Evolutionary conservation across 2,888 invertebrate genomes (phyloP).

Genomic region (Helobdella robusta): DNA sequence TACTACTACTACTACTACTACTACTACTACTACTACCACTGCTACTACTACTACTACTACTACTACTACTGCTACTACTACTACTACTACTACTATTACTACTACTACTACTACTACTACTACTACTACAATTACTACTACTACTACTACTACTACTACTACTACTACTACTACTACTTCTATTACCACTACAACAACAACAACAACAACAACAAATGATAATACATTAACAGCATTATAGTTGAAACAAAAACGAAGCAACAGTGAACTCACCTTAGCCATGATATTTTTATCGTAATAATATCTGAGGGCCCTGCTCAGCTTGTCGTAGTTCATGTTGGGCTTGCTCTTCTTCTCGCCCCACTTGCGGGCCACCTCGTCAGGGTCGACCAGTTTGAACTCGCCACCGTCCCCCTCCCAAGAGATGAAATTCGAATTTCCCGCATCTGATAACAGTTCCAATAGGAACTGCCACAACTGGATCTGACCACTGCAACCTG

Average conservation of each 20-base stretch:
- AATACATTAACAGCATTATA: too few species aligned
- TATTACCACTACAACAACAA: too few species aligned
- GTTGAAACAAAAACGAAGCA: too few species aligned
- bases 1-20: conserved; percentile 4
- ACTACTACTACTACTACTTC: not conserved
- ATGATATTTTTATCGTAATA: conserved; percentile 97
- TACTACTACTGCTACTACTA: conserved; percentile 2
- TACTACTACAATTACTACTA: too few species aligned
- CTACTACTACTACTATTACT: not conserved
- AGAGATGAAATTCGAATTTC: conserved; percentile 78
- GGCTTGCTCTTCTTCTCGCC: conserved; percentile 33
- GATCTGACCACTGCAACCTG: conserved; percentile 67
- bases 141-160: not conserved
- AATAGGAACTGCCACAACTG: conserved; percentile 97
- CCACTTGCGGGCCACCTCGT: conserved; percentile 30
- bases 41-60: conserved; percentile 3
- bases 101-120: conserved; percentile 4
- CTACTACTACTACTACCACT: conserved; percentile 3
- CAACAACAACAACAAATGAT: too few species aligned
- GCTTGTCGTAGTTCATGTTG: conserved; percentile 33
- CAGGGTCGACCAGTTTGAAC: conserved; percentile 30
- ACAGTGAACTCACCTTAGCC: conserved; percentile 66
- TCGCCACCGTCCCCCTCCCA: conserved; percentile 28
- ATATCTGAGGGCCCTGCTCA: conserved; percentile 78
- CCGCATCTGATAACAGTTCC: conserved; percentile 79